Evolutionary conservation across 2,797 vertebrate species (phyloP), one percentile per base, ranked within the genome.

Genomic region (Anguilla marmorata): DNA sequence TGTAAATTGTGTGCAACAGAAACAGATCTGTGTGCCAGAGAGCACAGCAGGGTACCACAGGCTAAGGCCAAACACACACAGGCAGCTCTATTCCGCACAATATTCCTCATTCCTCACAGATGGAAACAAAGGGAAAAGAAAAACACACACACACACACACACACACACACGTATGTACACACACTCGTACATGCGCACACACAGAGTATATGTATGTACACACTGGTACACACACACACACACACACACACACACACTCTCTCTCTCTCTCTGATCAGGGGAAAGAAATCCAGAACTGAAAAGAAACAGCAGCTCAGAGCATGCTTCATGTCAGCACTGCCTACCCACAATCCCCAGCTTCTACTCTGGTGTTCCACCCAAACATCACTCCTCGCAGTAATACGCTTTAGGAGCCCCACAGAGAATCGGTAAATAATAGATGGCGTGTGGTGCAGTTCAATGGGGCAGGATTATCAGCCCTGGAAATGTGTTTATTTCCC

Each of bases 1-100:
- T 41, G 80, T 84, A 56, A 33, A 63, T 11, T 72, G 48, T 52
- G 63, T 72, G 63, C n/a, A 37, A 58, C 58, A 30, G 19, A 30
- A 85, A 45, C 76, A 48, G n/a, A 41, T 66, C 82, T 16, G 11
- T 0, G 87, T 54, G 87, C 82, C 60, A 88, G 83, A 45, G 69
- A 45, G 63, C 79, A 84, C 50, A 88, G 82, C 37, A 63, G 12
- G 85, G 19, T 58, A 63, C 74, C 52, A 27, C 69, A 14, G 80
- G 85, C 74, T 30, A 60, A 72, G 87, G 21, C 84, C 87, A 89
- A 91, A 90, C 30, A 89, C 30, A 89, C 48, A 86, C 74, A 85
- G 74, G 88, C 80, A 83, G 58, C 72, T 41, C 2, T 27, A 88
- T 72, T 2, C 85, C 85, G 84, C 41, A 21, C 1, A 76, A 41